Base-by-base conservation (phyloP, 2,888 invertebrate genomes). In the Bellardia bayeri region DNA sequence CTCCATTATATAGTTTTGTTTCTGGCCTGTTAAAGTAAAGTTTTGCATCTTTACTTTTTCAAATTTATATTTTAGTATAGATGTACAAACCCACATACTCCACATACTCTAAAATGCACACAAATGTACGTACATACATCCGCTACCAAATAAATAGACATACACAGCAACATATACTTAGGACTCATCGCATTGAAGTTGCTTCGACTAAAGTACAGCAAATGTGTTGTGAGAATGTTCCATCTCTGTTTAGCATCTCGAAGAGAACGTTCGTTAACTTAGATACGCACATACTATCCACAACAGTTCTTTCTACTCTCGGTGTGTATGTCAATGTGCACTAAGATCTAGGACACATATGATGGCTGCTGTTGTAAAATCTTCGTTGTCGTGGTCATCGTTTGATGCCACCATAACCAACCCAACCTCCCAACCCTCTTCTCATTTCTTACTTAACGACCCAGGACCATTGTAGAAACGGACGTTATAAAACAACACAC, bases 21-120 rank as follows among this genome's bases (percentile, higher is more conserved):
- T 72, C 54, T 75, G 61, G 71, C 58, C 80, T 69, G 64, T 33
- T 80, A 71, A 83, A 83, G 82, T 86, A 83, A 71, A 75, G 56
- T 71, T 81, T 82, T 75, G 68, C 87, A 86, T 88, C 85, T 88
- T 86, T 88, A 64, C 85, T 79, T 89, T 82, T 79, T 61, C 66
- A 89, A 87, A 37, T 85, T 88, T 89, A 81, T 85, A 85, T 84
- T 87, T 88, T 82, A 86, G 81, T 83, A 37, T 75, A 78, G 30
- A 66, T 45, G 8, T 64, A 30, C 51, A 40, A 82, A 33, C 58
- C 7, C 45, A 74, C 23, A 79, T 37, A 74, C 51, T 54, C 7
- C 45, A 74, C 23, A 79, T 37, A 74, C 51, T 54, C 37, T 40
- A 3, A n/a, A 49, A 66, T 61, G 14, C 16, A 33, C 16, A 56